These are phyloP conservation scores for Uropsilus gracilis DNA, from an alignment of 2,113 vertebrate genomes.

Conservation along the genomic window DNA sequence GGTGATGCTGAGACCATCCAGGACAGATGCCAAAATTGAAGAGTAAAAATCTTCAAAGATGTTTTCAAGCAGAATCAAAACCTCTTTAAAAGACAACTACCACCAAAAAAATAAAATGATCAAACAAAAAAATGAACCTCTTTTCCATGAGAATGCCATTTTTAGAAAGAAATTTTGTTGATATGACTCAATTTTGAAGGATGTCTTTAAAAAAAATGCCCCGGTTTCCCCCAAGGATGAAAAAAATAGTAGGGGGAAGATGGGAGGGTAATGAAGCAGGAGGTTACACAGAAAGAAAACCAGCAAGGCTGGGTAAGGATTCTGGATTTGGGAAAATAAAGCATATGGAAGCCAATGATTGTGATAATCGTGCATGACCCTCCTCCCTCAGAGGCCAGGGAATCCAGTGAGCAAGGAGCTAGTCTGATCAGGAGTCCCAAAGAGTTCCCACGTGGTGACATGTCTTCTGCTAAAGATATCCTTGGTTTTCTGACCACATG, in stretches of 20 bases:
- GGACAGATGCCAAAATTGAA: neutral
- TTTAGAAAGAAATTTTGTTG: conserved; percentile 57
- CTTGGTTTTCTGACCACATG: neutral
- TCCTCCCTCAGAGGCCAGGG: conserved; percentile 53
- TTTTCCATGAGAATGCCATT: neutral
- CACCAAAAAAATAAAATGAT: neutral
- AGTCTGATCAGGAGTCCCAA: conserved; percentile 62
- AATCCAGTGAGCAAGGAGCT: conserved; percentile 36
- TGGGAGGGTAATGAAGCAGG: conserved; percentile 60
- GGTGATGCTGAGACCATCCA: neutral
- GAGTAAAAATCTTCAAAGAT: neutral
- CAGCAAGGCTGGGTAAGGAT: conserved; percentile 69
- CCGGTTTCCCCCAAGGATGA: conserved; percentile 50
- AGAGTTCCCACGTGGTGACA: neutral
- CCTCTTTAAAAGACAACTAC: neutral
- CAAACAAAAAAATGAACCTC: neutral
- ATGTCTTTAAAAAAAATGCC: neutral
- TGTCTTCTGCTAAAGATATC: neutral
- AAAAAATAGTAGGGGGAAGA: neutral
- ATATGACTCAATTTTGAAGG: neutral
- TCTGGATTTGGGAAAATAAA: conserved; percentile 73
- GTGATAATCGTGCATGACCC: conserved; percentile 62
- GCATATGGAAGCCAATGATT: conserved; percentile 58
- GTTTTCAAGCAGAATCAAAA: neutral
- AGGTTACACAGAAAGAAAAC: conserved; percentile 78